Conservation (phyloP, 1,140 invertebrate species). For the Ylistrum balloti region DNA sequence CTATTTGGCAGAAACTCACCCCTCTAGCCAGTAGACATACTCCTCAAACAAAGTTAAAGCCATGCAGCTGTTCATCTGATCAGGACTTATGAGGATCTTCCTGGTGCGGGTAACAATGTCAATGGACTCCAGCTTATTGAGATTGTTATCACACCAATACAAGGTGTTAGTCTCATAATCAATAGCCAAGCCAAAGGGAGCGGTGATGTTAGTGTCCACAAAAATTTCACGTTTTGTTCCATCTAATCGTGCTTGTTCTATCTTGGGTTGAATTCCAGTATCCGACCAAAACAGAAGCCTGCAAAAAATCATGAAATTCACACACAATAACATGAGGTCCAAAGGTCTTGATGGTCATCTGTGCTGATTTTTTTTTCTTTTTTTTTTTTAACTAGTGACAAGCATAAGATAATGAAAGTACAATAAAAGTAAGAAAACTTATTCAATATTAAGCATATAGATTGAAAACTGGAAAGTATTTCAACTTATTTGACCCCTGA, state of each 20-base stretch:
- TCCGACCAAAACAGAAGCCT: slow-evolving; percentile 92
- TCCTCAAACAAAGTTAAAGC: slow-evolving; percentile 83
- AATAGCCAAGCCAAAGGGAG: slow-evolving; percentile 87
- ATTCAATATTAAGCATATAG: too few species aligned
- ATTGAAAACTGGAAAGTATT: too few species aligned
- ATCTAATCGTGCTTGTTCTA: slow-evolving; percentile 97
- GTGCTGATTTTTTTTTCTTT: too few species aligned
- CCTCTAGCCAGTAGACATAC: slow-evolving; percentile 85
- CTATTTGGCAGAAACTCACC: slow-evolving; percentile 82
- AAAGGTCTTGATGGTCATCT: too few species aligned
- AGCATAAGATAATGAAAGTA: too few species aligned
- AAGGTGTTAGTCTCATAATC: slow-evolving; percentile 92
- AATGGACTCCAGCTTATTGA: slow-evolving; percentile 79
- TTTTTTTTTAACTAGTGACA: too few species aligned
- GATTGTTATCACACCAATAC: slow-evolving; percentile 95
- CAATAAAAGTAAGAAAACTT: too few species aligned
- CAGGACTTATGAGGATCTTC: slow-evolving; percentile 85
- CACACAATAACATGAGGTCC: too few species aligned
- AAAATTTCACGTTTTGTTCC: slow-evolving; percentile 88
- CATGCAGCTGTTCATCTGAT: slow-evolving; percentile 72
- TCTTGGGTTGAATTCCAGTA: slow-evolving; percentile 97
- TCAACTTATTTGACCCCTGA: too few species aligned
- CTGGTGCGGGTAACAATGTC: slow-evolving; percentile 61
- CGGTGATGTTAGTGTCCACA: slow-evolving; percentile 83
- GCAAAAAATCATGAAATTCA: too few species aligned